Evolutionary conservation across 2,113 vertebrate species (phyloP), one percentile per base, ranked within the genome.

Genomic region (Apistogramma diplotaenia): DNA sequence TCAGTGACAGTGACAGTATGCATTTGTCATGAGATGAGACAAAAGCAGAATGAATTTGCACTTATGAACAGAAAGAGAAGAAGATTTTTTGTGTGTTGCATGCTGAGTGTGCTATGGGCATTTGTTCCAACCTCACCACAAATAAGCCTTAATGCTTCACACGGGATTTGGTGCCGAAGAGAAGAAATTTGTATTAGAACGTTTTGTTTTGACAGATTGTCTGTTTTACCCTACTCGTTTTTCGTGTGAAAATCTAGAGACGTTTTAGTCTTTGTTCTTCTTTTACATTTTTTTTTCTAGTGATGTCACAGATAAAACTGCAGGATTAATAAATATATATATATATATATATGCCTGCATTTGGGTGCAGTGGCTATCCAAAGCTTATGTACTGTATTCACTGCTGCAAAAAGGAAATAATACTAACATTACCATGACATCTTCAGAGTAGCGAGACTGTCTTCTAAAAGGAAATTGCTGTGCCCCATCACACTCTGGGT

Each of bases 21-120:
- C 88, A 89, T 95, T 95, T 94, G 93, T 94, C 93, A 94, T 78
- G 83, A 93, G 91, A 94, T 76, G 80, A 91, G 91, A 91, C 91
- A 80, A 92, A 93, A 91, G 90, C 90, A 81, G 79, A 91, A 85
- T 76, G 87, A 91, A 89, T 91, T 91, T 92, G 87, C 88, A 79
- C 84, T 89, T 73, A 31, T 72, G 87, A 91, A 83, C 82, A 84
- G 78, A 89, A 87, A 72, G 67, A 87, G 56, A 78, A 49, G 62
- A 67, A 49, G 77, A 40, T 35, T 54, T 65, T 71, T 74, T 79
- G 23, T 78, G 56, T 74, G 78, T 87, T 87, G 85, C 57, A 73
- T 85, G 83, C 78, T 82, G 86, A 86, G 83, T 86, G 79, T 81
- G 91, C 90, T 92, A 80, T 93, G 86, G 89, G 91, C 88, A 78